Percentiles rank a stretch among this genome's conserved stretches.
These are phyloP conservation scores for Augochlora pura DNA, from an alignment of 1,140 invertebrate species.

Conservation along the genomic window DNA sequence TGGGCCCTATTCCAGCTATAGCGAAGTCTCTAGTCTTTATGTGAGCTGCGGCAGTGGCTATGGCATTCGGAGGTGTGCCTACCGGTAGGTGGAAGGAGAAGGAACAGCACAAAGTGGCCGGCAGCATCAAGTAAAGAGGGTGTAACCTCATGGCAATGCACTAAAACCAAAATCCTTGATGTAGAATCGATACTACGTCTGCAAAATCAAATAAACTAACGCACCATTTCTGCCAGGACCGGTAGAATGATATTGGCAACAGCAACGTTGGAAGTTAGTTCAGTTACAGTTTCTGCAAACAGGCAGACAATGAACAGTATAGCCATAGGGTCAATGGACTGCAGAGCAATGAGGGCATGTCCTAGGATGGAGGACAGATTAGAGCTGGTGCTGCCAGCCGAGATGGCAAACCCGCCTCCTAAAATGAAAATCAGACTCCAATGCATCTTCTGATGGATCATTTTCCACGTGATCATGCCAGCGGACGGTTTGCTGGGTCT, in stretches of 20 bases:
- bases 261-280: slow-evolving; percentile 85
- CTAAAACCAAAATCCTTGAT: slow-evolving; percentile 70
- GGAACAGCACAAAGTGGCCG: slow-evolving; percentile 84
- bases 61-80: slow-evolving; percentile 95
- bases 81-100: slow-evolving; percentile 88
- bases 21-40: slow-evolving; percentile 90
- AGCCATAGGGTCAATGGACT: slow-evolving; percentile 66
- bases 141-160: slow-evolving; percentile 82
- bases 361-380: slow-evolving; percentile 89
- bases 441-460: slow-evolving; percentile 88
- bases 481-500: slow-evolving; percentile 83
- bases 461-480: slow-evolving; percentile 89
- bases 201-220: not conserved
- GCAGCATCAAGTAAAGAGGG: slow-evolving; percentile 87
- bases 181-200: no score
- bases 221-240: slow-evolving; percentile 84
- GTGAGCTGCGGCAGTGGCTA: slow-evolving; percentile 90
- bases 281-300: slow-evolving; percentile 82
- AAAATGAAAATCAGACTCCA: slow-evolving; percentile 89
- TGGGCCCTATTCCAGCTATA: slow-evolving; percentile 89
- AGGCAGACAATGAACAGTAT: slow-evolving; percentile 77
- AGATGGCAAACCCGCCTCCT: slow-evolving; percentile 93
- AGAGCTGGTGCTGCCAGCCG: slow-evolving; percentile 89
- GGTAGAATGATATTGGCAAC: slow-evolving; percentile 85
- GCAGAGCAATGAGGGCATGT: slow-evolving; percentile 80